Percentiles rank a stretch among this genome's conserved stretches.
phyloP scores from a whole-genome alignment of 2,888 invertebrate species.

The Pseudococcus viburni region DNA sequence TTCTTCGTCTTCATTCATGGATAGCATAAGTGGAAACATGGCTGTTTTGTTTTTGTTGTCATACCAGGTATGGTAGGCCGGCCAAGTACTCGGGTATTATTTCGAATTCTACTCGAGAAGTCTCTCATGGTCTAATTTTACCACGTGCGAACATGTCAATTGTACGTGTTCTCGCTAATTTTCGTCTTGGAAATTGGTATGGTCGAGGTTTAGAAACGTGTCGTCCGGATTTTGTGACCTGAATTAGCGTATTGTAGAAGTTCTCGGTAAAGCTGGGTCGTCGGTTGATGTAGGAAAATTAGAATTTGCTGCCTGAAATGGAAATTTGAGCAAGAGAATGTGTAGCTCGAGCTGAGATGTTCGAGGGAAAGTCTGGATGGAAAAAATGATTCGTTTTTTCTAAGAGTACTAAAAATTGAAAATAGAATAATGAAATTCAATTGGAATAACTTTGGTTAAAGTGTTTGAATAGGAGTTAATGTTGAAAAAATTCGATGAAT shows the following conservation, averaged over 20 bases:
- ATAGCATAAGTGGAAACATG: neutral
- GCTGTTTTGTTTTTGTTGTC: neutral
- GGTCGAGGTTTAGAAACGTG: neutral
- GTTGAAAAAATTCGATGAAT: too few relatives aligned
- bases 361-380: neutral
- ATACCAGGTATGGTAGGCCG: neutral
- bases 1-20: neutral
- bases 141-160: neutral
- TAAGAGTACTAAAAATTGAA: too few relatives aligned
- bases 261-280: neutral
- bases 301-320: too few relatives aligned
- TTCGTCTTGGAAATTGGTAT: neutral
- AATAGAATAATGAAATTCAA: too few relatives aligned
- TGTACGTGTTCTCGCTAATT: neutral
- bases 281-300: too few relatives aligned
- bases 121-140: constrained; percentile 48
- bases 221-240: constrained; percentile 3
- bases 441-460: too few relatives aligned
- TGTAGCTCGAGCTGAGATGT: neutral
- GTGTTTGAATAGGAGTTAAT: too few relatives aligned
- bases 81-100: neutral
- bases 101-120: neutral
- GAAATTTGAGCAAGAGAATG: neutral
- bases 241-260: neutral
- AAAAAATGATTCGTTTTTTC: neutral